Evolutionary conservation across 53 echinoderm and acorn worm species (phyloP), one percentile per base, ranked within the genome.

Genomic region (Antedon mediterranea): DNA sequence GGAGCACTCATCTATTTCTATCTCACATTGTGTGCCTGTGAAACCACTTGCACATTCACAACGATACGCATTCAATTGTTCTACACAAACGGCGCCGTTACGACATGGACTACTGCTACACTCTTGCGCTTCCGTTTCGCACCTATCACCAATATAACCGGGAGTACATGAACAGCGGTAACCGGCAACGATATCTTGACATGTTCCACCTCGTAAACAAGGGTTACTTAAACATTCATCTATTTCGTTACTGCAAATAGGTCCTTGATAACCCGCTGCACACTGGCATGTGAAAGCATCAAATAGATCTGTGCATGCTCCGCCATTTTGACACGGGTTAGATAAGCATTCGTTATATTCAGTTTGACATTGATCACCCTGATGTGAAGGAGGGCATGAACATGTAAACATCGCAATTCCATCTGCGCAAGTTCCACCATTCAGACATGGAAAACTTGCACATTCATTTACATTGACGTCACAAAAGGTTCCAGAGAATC

Each of bases 161-260:
- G 42, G 77, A 7, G 83, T 70, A 80, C 98, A 98, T 18, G 43
- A 26, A 74, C 98, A 98, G 32, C 37, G 72, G 71, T 81, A 98
- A 28, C 83, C 83, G 28, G 82, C 81, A 15, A 92, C 74, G 6
- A 85, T 77, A 71, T 98, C 92, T 71, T 80, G 72, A 71, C 98
- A 98, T 8, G 73, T 31, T 13, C 86, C 98, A 15, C 80, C 86
- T 72, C 88, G 77, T 32, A 79, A 34, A 44, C 98, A 98, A 0
- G 98, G 98, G 27, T 74, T 79, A 32, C 90, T 90, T 18, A 83
- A 85, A 30, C 98, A 98, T 78, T 98, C 98, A 43, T 98, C 71
- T 34, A 98, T 90, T 26, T 98, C 86, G 0, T 82, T 79, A 31
- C 85, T 77, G 80, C 98, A 98, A 13, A 71, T 73, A 33, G 74